phyloP scores from a whole-genome alignment of 2,888 invertebrate species.

The Hypselothyrea guttata region DNA sequence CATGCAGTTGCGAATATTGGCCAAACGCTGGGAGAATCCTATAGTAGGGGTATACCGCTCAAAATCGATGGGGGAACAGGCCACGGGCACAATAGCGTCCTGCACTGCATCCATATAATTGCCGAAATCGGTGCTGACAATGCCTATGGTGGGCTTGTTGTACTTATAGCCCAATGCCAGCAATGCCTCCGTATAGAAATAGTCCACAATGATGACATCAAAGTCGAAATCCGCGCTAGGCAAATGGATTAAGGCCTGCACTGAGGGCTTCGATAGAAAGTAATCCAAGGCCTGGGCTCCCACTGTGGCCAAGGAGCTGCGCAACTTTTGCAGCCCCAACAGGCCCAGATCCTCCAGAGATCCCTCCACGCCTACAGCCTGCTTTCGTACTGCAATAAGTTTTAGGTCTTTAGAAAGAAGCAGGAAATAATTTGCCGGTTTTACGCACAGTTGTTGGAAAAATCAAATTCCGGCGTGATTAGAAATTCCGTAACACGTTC shows the following conservation, averaged over 20 bases:
- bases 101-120: conserved; percentile 82
- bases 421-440: not conserved
- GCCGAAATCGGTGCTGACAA: conserved; percentile 82
- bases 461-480: conserved; percentile 74
- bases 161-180: conserved; percentile 81
- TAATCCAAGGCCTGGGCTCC: conserved; percentile 73
- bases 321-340: conserved; percentile 52
- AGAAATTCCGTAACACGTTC: conserved; percentile 78
- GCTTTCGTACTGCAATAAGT: conserved; percentile 57
- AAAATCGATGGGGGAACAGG: conserved; percentile 83
- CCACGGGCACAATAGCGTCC: conserved; percentile 82
- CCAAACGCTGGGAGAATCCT: conserved; percentile 83
- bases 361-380: conserved; percentile 47
- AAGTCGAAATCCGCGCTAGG: conserved; percentile 80
- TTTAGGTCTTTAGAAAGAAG: not conserved
- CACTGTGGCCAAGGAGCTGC: conserved; percentile 70
- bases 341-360: conserved; percentile 54
- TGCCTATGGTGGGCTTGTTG: conserved; percentile 80
- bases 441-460: conserved; percentile 78
- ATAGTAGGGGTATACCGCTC: conserved; percentile 72
- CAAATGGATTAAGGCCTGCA: conserved; percentile 62
- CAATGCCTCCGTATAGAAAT: conserved; percentile 82
- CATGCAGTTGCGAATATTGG: conserved; percentile 82
- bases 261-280: conserved; percentile 66
- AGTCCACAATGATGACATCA: conserved; percentile 82